Conservation (phyloP, 2,888 invertebrate species). For the Syritta pipiens region DNA sequence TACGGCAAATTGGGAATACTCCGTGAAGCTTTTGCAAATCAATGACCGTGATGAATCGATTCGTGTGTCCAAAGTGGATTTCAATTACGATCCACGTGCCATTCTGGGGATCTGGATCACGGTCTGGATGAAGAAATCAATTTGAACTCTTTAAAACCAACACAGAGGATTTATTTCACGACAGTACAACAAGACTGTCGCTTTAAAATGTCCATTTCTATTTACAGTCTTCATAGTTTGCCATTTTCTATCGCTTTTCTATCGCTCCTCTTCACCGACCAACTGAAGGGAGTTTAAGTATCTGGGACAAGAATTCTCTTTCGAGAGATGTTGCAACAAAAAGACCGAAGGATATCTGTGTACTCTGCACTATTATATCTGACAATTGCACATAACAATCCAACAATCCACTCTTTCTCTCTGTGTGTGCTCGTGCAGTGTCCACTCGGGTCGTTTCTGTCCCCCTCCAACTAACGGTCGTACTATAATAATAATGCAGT, state of each 20-base stretch:
- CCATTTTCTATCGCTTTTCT: slow-evolving; percentile 6
- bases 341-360: slow-evolving; percentile 13
- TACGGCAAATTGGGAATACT: too few relatives aligned
- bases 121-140: too few relatives aligned
- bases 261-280: slow-evolving; percentile 11
- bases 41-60: too few relatives aligned
- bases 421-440: background rate
- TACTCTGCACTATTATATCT: slow-evolving; percentile 49
- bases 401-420: slow-evolving; percentile 14
- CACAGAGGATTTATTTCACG: too few relatives aligned
- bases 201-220: slow-evolving; percentile 30
- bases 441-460: slow-evolving; percentile 17
- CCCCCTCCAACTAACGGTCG: slow-evolving; percentile 14
- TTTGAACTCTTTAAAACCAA: too few relatives aligned
- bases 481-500: slow-evolving; percentile 60
- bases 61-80: too few relatives aligned
- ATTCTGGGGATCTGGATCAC: too few relatives aligned
- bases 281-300: slow-evolving; percentile 39
- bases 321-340: background rate
- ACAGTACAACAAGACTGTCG: too few relatives aligned
- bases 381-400: slow-evolving; percentile 62
- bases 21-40: too few relatives aligned
- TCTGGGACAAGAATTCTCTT: slow-evolving; percentile 50
- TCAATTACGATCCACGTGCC: too few relatives aligned
- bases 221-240: slow-evolving; percentile 18